Evolutionary conservation across 2,797 vertebrate species (phyloP).

Genomic region (Pogoniulus pusillus): DNA sequence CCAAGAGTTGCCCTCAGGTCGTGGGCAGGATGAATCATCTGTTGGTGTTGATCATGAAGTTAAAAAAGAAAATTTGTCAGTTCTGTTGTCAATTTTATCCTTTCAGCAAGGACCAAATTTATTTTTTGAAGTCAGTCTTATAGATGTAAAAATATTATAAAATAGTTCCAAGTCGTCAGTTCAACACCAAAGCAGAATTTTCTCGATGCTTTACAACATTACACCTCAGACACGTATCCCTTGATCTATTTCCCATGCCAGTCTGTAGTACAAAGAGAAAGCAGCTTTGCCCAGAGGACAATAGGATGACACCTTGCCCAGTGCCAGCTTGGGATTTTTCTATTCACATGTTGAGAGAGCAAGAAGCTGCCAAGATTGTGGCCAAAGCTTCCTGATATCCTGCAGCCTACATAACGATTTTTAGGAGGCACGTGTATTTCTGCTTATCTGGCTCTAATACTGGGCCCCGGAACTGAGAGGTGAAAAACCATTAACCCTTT

Average conservation of each 20-base stretch:
- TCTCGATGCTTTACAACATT: not conserved
- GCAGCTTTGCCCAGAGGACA: not conserved
- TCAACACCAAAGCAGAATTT: not conserved
- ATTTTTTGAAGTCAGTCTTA: not conserved
- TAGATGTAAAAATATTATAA: not conserved
- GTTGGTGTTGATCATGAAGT: not conserved
- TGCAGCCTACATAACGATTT: not conserved
- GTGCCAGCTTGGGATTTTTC: not conserved
- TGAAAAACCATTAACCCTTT: not conserved
- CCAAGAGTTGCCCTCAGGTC: rapidly evolving
- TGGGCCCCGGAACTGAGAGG: not conserved
- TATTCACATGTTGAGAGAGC: not conserved
- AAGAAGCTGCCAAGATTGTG: not conserved
- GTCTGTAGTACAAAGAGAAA: not conserved
- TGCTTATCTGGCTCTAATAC: rapidly evolving
- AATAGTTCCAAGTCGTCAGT: not conserved
- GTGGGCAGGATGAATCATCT: not conserved
- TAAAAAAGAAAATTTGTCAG: not conserved
- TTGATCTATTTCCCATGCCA: not conserved
- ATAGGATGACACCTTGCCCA: not conserved
- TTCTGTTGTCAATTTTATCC: not conserved
- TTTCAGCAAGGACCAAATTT: not conserved
- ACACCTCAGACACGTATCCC: not conserved
- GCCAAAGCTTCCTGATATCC: not conserved
- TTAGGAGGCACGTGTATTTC: not conserved